Percentiles rank a stretch among this genome's conserved stretches.
These are phyloP conservation scores for Temnopleurus reevesii DNA, from an alignment of 53 echinoderm and acorn worm species.

Conservation along the genomic window DNA sequence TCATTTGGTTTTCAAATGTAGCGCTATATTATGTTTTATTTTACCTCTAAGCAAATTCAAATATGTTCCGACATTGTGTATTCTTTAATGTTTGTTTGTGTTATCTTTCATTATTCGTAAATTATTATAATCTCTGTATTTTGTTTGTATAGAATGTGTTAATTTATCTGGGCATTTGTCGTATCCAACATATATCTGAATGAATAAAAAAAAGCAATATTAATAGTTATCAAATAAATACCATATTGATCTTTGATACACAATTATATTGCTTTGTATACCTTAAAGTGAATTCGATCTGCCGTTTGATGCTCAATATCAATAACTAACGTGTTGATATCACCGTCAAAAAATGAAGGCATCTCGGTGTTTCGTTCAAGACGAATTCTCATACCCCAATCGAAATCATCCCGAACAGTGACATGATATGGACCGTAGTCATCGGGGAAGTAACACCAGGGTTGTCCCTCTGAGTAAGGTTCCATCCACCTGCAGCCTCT, in stretches of 20 bases:
- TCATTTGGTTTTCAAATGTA: no score
- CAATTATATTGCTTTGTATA: background rate
- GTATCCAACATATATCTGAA: no score
- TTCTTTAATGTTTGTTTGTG: no score
- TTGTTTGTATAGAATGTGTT: no score
- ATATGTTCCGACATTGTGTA: no score
- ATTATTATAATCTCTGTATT: no score
- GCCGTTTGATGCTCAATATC: conserved; percentile 77
- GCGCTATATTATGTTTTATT: no score
- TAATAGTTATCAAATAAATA: no score
- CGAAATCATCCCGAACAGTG: conserved; percentile 25
- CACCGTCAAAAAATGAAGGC: conserved; percentile 60
- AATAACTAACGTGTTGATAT: conserved; percentile 55
- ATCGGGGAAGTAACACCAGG: conserved; percentile 77
- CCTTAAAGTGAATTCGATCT: conserved; percentile 75
- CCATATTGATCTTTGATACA: background rate
- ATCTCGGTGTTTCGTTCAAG: conserved; percentile 56
- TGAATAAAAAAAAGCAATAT: no score
- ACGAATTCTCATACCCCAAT: conserved; percentile 63
- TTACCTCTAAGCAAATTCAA: no score
- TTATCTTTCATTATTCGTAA: no score
- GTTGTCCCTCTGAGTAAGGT: conserved; percentile 58
- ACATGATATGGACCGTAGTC: conserved; percentile 68
- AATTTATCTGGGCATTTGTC: no score
- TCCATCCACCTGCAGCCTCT: conserved; percentile 70